Percentiles rank a stretch among this genome's conserved stretches.
Evolutionary conservation across 1,140 invertebrate genomes (phyloP).

Genomic region (Eufriesea mexicana): DNA sequence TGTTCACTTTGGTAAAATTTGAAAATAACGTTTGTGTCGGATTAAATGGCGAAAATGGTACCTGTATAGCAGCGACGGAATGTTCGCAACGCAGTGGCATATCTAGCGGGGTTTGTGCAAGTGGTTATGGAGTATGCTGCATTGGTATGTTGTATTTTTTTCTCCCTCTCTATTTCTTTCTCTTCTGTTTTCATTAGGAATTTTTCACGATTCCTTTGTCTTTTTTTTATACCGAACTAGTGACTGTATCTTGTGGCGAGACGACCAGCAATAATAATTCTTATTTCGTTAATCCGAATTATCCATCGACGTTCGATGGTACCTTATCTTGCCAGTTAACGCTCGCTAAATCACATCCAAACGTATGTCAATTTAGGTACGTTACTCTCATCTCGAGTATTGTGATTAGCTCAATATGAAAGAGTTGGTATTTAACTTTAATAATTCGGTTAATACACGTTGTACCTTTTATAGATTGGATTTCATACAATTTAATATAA

Average conservation of each 20-base stretch:
- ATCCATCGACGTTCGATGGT: constrained; percentile 88
- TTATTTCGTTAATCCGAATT: constrained; percentile 91
- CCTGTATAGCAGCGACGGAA: constrained; percentile 87
- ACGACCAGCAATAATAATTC: constrained; percentile 90
- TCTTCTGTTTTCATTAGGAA: too few relatives aligned
- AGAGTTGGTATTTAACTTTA: too few relatives aligned
- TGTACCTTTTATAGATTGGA: constrained; percentile 85
- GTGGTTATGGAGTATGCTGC: constrained; percentile 89
- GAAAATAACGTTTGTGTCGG: constrained; percentile 87
- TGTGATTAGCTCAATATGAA: too few relatives aligned
- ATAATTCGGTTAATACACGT: not conserved
- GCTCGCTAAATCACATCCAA: constrained; percentile 87
- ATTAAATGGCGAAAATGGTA: constrained; percentile 89
- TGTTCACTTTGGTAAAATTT: constrained; percentile 90
- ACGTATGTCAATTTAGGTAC: constrained; percentile 92
- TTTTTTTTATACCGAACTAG: constrained; percentile 77
- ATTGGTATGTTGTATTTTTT: constrained; percentile 83
- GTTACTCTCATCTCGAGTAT: not conserved
- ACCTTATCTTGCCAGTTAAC: constrained; percentile 92
- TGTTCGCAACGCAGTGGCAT: constrained; percentile 87
- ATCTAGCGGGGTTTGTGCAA: constrained; percentile 89
- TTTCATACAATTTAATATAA: constrained; percentile 88
- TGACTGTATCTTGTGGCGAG: constrained; percentile 89
- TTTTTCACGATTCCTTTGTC: not conserved
- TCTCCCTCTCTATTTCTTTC: too few relatives aligned